A percentile compares a stretch with the other conserved stretches of the same genome.
Conservation (phyloP, 2,113 vertebrate species). For the Steatornis caripensis region DNA sequence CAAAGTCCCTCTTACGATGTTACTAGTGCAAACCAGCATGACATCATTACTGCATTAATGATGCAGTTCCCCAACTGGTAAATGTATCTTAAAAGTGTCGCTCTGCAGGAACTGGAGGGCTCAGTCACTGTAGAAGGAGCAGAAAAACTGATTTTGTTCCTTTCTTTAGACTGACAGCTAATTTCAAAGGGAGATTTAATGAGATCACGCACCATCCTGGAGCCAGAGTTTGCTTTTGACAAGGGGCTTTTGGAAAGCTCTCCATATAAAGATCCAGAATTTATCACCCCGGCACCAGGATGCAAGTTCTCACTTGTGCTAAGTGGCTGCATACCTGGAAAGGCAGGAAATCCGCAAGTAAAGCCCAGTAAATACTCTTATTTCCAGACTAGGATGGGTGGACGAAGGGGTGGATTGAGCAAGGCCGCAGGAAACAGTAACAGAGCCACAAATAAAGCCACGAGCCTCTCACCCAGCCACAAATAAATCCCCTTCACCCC, state of each 20-base stretch:
- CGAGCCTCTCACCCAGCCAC: neutral
- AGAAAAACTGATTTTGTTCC: neutral
- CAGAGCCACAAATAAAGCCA: neutral
- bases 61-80: neutral
- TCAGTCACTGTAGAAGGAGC: neutral
- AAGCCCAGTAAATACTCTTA: neutral
- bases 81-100: neutral
- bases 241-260: neutral
- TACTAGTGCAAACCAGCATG: neutral
- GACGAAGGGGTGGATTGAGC: neutral
- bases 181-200: neutral
- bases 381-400: neutral
- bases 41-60: neutral
- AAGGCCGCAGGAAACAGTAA: too few relatives aligned
- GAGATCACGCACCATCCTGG: accelerated
- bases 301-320: accelerated
- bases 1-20: neutral
- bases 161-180: neutral
- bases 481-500: neutral
- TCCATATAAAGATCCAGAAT: neutral
- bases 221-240: neutral
- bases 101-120: neutral
- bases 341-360: neutral
- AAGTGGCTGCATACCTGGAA: neutral
- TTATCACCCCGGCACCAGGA: neutral